Evolutionary conservation across 2,797 vertebrate species (phyloP).

Genomic region (Lagocephalus sceleratus): DNA sequence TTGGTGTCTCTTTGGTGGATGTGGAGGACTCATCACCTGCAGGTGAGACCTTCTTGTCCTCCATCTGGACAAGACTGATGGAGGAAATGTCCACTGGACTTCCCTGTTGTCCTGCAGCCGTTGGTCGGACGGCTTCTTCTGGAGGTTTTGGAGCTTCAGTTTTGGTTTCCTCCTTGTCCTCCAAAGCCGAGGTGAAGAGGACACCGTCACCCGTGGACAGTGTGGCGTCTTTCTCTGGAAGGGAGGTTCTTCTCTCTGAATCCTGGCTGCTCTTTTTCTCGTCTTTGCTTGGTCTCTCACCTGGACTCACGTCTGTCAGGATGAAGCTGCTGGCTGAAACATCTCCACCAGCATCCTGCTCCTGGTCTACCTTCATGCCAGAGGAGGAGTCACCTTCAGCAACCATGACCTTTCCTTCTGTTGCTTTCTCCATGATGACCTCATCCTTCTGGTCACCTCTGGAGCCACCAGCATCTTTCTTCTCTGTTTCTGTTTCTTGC

Average conservation of each 20-base stretch:
- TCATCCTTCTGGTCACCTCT: slow-evolving; percentile 29
- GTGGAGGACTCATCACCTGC: slow-evolving; percentile 13
- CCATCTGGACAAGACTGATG: slow-evolving; percentile 5
- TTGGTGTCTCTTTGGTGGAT: slow-evolving; percentile 9
- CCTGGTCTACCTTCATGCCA: slow-evolving; percentile 32
- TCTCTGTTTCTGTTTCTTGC: slow-evolving; percentile 37
- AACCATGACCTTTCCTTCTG: slow-evolving; percentile 33
- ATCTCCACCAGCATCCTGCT: slow-evolving; percentile 31
- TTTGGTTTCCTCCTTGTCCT: background rate
- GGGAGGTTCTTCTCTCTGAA: slow-evolving; percentile 13
- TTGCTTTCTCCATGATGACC: slow-evolving; percentile 17
- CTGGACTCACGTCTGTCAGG: slow-evolving; percentile 9
- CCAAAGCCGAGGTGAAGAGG: background rate
- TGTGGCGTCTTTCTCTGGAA: background rate
- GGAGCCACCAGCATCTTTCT: slow-evolving; percentile 14
- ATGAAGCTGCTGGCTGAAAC: slow-evolving; percentile 12
- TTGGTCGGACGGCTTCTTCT: background rate
- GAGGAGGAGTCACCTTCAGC: slow-evolving; percentile 13
- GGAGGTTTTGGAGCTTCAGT: background rate
- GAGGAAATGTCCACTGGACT: slow-evolving; percentile 21
- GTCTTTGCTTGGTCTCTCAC: slow-evolving; percentile 5
- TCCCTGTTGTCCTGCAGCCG: slow-evolving; percentile 11
- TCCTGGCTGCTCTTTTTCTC: slow-evolving; percentile 19
- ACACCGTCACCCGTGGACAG: background rate
- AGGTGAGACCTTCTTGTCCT: slow-evolving; percentile 8